Evolutionary conservation across 2,797 vertebrate species (phyloP).

Genomic region (Tympanoctomys barrerae): DNA sequence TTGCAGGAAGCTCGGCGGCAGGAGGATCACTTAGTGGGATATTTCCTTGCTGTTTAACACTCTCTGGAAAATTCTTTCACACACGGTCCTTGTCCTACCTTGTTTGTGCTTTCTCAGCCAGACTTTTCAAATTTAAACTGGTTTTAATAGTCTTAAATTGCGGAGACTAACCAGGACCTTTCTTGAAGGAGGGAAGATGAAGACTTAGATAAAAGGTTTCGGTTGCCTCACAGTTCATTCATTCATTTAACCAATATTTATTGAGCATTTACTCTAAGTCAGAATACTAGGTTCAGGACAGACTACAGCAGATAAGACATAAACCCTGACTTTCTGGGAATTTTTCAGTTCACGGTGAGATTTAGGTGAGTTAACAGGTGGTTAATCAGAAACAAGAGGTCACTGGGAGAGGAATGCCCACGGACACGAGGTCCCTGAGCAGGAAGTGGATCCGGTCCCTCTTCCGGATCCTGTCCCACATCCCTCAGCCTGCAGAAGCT

Average conservation of each 20-base stretch:
- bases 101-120: not conserved
- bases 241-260: not conserved
- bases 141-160: not conserved
- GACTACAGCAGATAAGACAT: not conserved
- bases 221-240: not conserved
- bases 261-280: not conserved
- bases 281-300: not conserved
- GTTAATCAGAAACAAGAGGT: slow-evolving; percentile 4
- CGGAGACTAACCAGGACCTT: not conserved
- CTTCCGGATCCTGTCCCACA: not conserved
- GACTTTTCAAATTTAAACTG: not conserved
- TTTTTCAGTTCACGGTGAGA: not conserved
- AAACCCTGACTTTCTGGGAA: not conserved
- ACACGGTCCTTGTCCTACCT: not conserved
- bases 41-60: not conserved
- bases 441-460: not conserved
- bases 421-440: not conserved
- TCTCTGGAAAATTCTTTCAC: not conserved
- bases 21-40: not conserved
- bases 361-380: not conserved
- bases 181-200: no score
- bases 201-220: not conserved
- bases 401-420: not conserved
- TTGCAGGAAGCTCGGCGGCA: slow-evolving; percentile 63
- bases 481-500: not conserved